phyloP scores from a whole-genome alignment of 2,888 invertebrate genomes.

The Hemithea aestivaria region DNA sequence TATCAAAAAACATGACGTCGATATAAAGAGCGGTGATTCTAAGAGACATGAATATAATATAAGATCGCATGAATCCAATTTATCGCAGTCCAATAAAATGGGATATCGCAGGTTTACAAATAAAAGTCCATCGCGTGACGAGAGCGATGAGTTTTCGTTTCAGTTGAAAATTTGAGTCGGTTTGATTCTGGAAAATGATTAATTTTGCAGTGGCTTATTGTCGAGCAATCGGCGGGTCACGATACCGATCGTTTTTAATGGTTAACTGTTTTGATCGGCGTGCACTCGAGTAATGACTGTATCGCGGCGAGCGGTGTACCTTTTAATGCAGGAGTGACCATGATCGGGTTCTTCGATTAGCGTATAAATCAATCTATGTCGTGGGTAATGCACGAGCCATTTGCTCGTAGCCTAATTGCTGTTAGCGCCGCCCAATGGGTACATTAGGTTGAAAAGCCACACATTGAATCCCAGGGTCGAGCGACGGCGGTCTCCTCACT shows the following conservation, averaged over 20 bases:
- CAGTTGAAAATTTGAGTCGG: conserved; percentile 41
- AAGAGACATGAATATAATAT: conserved; percentile 64
- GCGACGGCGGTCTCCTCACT: conserved; percentile 28
- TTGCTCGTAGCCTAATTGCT: conserved; percentile 74
- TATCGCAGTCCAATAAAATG: conserved; percentile 39
- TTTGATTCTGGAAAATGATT: conserved; percentile 45
- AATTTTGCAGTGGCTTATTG: conserved; percentile 52
- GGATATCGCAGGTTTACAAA: conserved; percentile 39
- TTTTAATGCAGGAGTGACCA: conserved; percentile 42
- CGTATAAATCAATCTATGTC: conserved; percentile 75
- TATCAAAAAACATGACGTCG: conserved; percentile 66
- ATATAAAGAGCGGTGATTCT: conserved; percentile 57
- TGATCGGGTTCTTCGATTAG: conserved; percentile 41
- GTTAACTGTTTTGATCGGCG: conserved; percentile 42
- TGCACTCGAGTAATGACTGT: conserved; percentile 56
- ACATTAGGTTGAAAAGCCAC: conserved; percentile 64
- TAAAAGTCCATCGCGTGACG: conserved; percentile 54
- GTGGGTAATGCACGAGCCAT: conserved; percentile 75
- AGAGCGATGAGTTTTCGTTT: conserved; percentile 45
- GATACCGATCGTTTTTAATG: conserved; percentile 53
- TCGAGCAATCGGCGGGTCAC: conserved; percentile 52
- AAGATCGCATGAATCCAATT: conserved; percentile 53
- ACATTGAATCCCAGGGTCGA: conserved; percentile 46
- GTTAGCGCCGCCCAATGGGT: conserved; percentile 74
- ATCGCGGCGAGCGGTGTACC: conserved; percentile 47